Evolutionary conservation across 2,888 invertebrate species (phyloP), one percentile per base, ranked within the genome.

Genomic region (Melanchra persicariae): DNA sequence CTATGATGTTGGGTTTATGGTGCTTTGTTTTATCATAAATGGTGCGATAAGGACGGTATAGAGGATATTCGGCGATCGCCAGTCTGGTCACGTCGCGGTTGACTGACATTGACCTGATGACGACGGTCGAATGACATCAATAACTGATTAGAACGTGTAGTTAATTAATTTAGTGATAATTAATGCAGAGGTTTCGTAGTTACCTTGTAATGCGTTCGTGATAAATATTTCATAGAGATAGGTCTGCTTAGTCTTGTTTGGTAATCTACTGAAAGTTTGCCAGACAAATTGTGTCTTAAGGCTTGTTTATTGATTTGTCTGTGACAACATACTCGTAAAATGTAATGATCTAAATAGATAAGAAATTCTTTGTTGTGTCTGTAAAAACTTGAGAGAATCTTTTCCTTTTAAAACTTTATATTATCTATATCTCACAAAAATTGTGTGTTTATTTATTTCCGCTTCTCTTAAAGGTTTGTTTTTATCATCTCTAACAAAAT

Each of bases 11-110:
- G 79, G 77, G 77, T 92, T 93, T 91, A 93, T 93, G 89, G 85
- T 84, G 90, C 93, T 93, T 93, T 94, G 93, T 93, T 89, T 77
- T 89, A 87, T 90, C 91, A 87, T 91, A 92, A 90, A 93, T 90
- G 93, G 92, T 86, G 81, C 85, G 85, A 82, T 87, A 87, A 90
- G 91, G 91, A 84, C 88, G 87, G 70, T 70, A 58, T 64, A 65
- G 87, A 91, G 92, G 91, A 93, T 91, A 88, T 87, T 81, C 57
- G 81, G 76, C 58, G 52, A 85, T 84, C 40, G 69, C 34, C 88
- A 81, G 82, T 77, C 90, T 19, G 64, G 82, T 87, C 95, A 94
- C 94, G 94, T 93, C 84, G 51, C 1, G 19, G 40, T 74, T 82
- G 83, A 77, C 87, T 87, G 92, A 87, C 94, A 92, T 90, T 94